Evolutionary conservation across 2,797 vertebrate species (phyloP), one percentile per base, ranked within the genome.

Genomic region (Sphenopsis melanotis): DNA sequence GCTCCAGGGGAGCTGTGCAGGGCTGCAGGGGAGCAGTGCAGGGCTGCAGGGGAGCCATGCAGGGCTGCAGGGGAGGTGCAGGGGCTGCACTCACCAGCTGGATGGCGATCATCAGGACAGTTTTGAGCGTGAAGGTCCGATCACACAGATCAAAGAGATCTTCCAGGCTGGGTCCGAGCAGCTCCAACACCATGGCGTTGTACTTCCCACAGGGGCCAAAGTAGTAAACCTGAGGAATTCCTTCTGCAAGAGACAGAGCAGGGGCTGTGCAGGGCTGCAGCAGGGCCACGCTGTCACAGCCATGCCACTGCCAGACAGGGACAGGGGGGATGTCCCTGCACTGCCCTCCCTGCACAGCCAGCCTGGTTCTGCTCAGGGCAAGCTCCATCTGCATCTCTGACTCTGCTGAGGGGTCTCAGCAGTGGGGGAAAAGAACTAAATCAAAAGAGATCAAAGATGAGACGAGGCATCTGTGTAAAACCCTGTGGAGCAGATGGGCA

Each of bases 201-300:
- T 99, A 99, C 97, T 99, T 99, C 93, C 99, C 99, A 3, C 99
- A 99, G 20, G 99, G 99, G 77, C 99, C 99, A 61, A 99, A 99
- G 97, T 99, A 99, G 97, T 99, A 99, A 97, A 99, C 99, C 98
- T 99, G 99, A 98, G 99, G 99, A 97, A 99, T 98, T 96, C 99
- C 99, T 98, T 99, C 99, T 99, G 98, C 36, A 94, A 71, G 57
- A 93, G 57, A 56, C 0, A 0, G 66, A 57, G 72, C 21, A 52
- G 42, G 14, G 37, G n/a, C 44, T 59, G 72, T 50, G 42, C 5
- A 15, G 47, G 60, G 57, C 61, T 18, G 78, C 68, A 47, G 39
- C 47, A 29, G 1, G 7, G 74, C 74, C 49, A 18, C 0, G 18
- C 63, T 68, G 75, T 2, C 72, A 42, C 5, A 2, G 76, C 41